These are phyloP conservation scores for Hyposoter dolosus DNA, from an alignment of 2,888 invertebrate species.

Conservation along the genomic window DNA sequence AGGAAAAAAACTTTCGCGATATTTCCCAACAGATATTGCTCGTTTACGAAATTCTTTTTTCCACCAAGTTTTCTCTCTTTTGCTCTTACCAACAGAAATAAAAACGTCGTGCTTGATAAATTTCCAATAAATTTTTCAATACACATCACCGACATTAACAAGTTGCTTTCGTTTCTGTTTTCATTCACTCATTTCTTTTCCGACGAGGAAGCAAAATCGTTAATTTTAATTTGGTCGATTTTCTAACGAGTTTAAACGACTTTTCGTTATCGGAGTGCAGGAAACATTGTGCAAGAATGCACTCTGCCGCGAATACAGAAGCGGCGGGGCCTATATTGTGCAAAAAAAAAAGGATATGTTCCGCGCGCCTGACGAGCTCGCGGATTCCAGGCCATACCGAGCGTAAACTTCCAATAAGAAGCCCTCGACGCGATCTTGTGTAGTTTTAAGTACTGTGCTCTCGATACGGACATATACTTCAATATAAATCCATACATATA, in stretches of 20 bases:
- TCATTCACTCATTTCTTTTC: neutral
- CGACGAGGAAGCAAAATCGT: constrained; percentile 3
- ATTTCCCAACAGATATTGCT: neutral
- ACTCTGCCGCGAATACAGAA: constrained; percentile 40
- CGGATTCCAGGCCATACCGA: constrained; percentile 64
- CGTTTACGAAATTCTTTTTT: neutral
- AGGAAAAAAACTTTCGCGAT: neutral
- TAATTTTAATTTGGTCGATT: constrained; percentile 18
- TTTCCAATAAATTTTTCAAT: neutral
- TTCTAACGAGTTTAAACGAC: constrained; percentile 5
- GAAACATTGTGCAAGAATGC: constrained; percentile 55
- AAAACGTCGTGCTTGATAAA: neutral
- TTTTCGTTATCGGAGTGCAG: constrained; percentile 47
- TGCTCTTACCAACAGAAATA: neutral
- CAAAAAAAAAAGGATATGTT: constrained; percentile 28
- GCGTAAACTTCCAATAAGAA: constrained; percentile 66
- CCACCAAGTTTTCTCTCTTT: neutral
- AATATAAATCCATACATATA: constrained; percentile 11
- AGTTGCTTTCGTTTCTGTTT: neutral
- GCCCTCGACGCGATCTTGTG: constrained; percentile 49
- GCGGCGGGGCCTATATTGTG: constrained; percentile 11
- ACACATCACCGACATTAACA: neutral
- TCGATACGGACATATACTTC: constrained; percentile 20
- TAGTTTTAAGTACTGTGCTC: constrained; percentile 53
- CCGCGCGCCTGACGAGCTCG: constrained; percentile 53